Conservation (phyloP, 2,113 vertebrate species). For the Amblyornis subalaris region DNA sequence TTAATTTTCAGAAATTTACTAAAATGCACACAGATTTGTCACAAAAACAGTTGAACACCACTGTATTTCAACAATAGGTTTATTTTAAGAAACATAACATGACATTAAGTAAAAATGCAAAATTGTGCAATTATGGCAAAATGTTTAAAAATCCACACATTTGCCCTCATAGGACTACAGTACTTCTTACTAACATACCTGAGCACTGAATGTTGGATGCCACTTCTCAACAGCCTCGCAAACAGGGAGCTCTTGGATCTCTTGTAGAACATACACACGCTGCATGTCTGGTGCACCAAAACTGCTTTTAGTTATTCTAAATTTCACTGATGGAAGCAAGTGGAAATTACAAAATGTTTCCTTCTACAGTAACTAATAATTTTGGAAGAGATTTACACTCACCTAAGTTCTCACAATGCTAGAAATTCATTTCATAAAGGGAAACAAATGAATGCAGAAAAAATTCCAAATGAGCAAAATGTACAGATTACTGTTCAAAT, state of each 20-base stretch:
- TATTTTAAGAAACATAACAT: conserved; percentile 81
- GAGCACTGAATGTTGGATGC: conserved; percentile 85
- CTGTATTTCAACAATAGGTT: conserved; percentile 74
- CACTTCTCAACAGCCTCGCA: conserved; percentile 61
- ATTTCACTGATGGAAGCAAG: conserved; percentile 43
- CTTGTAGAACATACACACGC: conserved; percentile 49
- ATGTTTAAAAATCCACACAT: conserved; percentile 89
- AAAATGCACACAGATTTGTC: not conserved
- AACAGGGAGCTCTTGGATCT: conserved; percentile 53
- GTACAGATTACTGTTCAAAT: conserved; percentile 25
- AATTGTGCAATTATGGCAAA: conserved; percentile 99
- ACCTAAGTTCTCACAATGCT: conserved; percentile 36
- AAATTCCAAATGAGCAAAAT: not conserved
- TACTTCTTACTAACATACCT: conserved; percentile 98
- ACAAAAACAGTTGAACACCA: conserved; percentile 10
- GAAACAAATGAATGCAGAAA: conserved; percentile 37
- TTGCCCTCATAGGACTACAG: conserved; percentile 92
- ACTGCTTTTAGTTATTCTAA: conserved; percentile 16
- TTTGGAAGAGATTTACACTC: conserved; percentile 47
- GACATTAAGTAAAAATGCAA: conserved; percentile 85
- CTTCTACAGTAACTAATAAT: conserved; percentile 39
- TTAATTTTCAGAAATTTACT: not conserved
- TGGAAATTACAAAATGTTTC: conserved; percentile 44
- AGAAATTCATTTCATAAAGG: conserved; percentile 42
- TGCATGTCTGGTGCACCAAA: conserved; percentile 63